A percentile compares a stretch with the other conserved stretches of the same genome.
phyloP scores from a whole-genome alignment of 2,113 vertebrate genomes.

The Cyanistes caeruleus region DNA sequence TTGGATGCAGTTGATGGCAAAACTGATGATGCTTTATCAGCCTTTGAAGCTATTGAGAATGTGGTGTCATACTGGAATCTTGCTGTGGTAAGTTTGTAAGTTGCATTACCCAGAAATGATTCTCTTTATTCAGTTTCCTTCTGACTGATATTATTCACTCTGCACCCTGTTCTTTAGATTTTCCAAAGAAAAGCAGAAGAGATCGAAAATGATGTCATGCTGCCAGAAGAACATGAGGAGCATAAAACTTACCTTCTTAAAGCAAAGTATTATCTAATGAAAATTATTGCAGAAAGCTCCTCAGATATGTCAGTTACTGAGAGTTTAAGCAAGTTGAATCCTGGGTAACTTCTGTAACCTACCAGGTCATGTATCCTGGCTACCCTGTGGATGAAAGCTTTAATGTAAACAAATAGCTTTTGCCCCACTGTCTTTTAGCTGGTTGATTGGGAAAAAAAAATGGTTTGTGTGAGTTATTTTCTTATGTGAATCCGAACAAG shows the following conservation, averaged over 20 bases:
- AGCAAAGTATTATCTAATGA: conserved; percentile 83
- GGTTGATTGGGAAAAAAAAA: background rate
- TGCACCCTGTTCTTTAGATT: conserved; percentile 75
- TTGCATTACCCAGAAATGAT: background rate
- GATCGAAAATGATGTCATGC: conserved; percentile 83
- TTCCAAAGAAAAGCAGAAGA: conserved; percentile 93
- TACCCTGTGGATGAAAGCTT: background rate
- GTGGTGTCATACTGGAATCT: conserved; percentile 91
- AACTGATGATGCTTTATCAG: conserved; percentile 87
- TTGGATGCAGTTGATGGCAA: conserved; percentile 92
- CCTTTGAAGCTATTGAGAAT: conserved; percentile 89
- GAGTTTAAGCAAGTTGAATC: background rate
- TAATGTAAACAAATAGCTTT: background rate
- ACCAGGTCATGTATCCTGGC: background rate
- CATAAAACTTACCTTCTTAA: conserved; percentile 85
- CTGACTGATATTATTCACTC: background rate
- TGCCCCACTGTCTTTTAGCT: background rate
- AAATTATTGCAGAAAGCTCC: conserved; percentile 82
- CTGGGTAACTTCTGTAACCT: background rate
- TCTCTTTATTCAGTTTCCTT: background rate
- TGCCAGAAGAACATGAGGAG: conserved; percentile 87
- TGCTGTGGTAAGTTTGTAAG: conserved; percentile 80
- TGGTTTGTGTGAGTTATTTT: background rate
- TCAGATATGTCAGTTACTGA: conserved; percentile 79
- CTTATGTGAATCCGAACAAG: background rate